These are phyloP conservation scores for Galendromus occidentalis DNA, from an alignment of 1,140 invertebrate species.

Conservation along the genomic window DNA sequence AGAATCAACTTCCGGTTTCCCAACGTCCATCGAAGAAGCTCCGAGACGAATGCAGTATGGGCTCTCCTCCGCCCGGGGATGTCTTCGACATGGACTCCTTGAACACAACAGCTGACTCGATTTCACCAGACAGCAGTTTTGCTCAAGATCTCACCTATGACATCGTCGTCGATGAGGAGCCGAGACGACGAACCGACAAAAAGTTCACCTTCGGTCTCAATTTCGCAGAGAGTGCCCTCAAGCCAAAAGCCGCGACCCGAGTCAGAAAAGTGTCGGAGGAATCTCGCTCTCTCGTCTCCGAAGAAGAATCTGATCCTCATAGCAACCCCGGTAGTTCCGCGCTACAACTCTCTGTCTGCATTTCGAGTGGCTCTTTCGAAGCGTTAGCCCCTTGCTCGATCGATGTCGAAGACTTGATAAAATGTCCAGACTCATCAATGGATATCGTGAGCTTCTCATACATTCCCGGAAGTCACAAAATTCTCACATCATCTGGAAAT, in stretches of 20 bases:
- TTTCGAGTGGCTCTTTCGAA: neutral
- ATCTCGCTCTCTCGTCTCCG: neutral
- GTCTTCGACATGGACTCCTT: neutral
- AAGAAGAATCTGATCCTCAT: neutral
- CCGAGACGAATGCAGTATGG: neutral
- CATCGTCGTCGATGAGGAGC: neutral
- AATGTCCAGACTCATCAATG: too few species aligned
- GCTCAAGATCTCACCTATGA: neutral
- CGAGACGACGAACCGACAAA: neutral
- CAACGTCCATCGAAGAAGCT: neutral
- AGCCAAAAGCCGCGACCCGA: too few species aligned
- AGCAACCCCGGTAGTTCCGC: neutral
- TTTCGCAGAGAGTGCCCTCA: too few species aligned
- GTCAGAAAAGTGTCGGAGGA: neutral
- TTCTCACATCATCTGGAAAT: too few species aligned
- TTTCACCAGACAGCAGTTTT: neutral
- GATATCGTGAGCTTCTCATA: too few species aligned
- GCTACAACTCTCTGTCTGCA: neutral
- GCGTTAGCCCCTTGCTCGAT: neutral
- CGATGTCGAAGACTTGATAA: too few species aligned
- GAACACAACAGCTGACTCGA: neutral
- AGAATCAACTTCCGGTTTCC: neutral
- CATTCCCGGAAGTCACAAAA: too few species aligned
- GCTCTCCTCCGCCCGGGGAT: neutral
- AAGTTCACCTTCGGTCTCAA: conserved; percentile 2